Evolutionary conservation across 2,888 invertebrate species (phyloP).

Genomic region (Brenthis daphne): DNA sequence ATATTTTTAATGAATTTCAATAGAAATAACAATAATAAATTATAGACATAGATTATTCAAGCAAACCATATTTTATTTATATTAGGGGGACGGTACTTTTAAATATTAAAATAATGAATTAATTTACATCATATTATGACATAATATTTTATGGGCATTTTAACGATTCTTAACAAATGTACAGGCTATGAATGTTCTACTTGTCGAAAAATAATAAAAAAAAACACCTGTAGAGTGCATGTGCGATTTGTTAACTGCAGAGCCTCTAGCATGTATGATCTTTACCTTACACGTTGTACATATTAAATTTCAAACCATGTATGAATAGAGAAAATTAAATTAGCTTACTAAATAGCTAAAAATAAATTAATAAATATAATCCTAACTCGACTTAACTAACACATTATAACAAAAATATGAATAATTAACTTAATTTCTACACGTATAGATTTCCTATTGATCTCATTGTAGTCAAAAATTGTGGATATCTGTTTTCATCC

Average conservation of each 20-base stretch:
- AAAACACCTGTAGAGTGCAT: slow-evolving; percentile 31
- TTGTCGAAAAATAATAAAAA: neutral
- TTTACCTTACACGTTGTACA: slow-evolving; percentile 8
- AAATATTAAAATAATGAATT: neutral
- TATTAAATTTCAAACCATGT: neutral
- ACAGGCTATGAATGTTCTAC: neutral
- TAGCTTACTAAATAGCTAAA: neutral
- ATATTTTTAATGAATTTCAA: neutral
- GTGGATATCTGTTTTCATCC: slow-evolving; percentile 17
- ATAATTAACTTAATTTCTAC: neutral
- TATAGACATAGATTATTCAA: slow-evolving; percentile 7
- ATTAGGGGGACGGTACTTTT: neutral
- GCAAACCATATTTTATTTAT: neutral
- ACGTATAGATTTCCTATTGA: neutral
- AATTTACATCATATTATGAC: neutral
- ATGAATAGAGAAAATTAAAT: neutral
- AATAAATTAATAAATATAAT: neutral
- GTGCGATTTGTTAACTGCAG: slow-evolving; percentile 20
- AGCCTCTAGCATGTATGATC: slow-evolving; percentile 30
- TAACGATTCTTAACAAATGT: neutral
- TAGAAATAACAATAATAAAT: neutral
- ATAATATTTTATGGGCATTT: too few species aligned
- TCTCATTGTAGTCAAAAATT: slow-evolving; percentile 12
- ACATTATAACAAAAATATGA: too few species aligned
- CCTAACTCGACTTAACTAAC: too few species aligned